Evolutionary conservation across 2,888 invertebrate genomes (phyloP), one percentile per base, ranked within the genome.

Genomic region (Rhingia campestris): DNA sequence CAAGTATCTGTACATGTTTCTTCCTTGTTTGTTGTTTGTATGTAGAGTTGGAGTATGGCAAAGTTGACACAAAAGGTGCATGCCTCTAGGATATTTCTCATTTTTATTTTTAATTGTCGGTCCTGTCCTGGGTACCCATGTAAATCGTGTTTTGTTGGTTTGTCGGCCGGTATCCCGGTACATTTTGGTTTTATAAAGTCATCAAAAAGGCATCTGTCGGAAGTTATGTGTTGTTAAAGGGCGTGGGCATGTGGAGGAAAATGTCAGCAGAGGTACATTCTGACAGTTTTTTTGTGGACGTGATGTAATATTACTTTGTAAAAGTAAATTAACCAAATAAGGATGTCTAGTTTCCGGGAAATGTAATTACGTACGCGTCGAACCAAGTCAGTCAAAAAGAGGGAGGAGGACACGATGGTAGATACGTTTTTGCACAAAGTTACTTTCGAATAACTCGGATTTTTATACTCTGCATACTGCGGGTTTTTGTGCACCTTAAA

Each of bases 121-220:
- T 14, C 45, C 61, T 47, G 45, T 45, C 45, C 22, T 22, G 47
- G n/a, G 7, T 32, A 3, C 39, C 6, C 4, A 33, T 2, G 12
- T 53, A n/a, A 22, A 22, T 22, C 22, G 22, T 22, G 22, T 39
- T 39, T 4, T 4, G 35, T 14, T 4, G 14, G n/a, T 37, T 6
- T 37, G 22, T 39, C n/a, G 2, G 37, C 9, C 4, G 9, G 4
- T 56, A 7, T 12, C 14, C 45, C 12, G 12, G 5, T 33, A 45
- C 12, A 33, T 30, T 32, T 47, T 33, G 35, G 41, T 69, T 41
- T 32, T 33, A 59, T 59, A 70, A 70, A 70, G 70, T 59, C 59
- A 59, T 59, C 39, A 49, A 33, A n/a, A 22, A 35, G 47, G 37
- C 12, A 69, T 56, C 45, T 69, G n/a, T n/a, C 3, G 14, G 32